Evolutionary conservation across 2,888 invertebrate species (phyloP), one percentile per base, ranked within the genome.

Genomic region (Lacanobia wlatinum): DNA sequence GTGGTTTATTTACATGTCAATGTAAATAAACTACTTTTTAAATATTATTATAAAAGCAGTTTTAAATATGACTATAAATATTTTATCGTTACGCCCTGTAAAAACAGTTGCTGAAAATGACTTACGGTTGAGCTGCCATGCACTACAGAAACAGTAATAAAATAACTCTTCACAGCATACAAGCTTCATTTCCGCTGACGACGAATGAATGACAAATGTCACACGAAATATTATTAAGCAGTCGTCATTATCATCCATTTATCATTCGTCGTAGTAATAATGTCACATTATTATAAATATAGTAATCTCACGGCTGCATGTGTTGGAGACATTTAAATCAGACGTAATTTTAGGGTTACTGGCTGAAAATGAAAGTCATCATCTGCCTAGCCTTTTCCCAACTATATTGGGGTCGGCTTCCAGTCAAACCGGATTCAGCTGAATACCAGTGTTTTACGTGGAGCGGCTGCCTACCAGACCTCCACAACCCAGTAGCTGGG

Each of bases 201-300:
- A 50, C 53, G 46, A 73, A 70, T 80, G 67, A 74, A 23, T 68
- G 80, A 75, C 55, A 80, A 83, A 80, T 70, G 70, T 80, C 58
- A 59, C 18, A 59, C 46, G 38, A 58, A 70, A 73, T 77, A 60
- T 68, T 53, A 58, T 70, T 55, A 73, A 78, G 46, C 55, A 70
- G 28, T 74, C 83, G 50, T 74, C 84, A 62, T 83, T 83, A 70
- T 70, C 46, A 28, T 48, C 7, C 80, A 80, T 83, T 80, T 80
- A 83, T 80, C 80, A 83, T 74, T 83, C 76, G 56, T 58, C 76
- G 66, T 6, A 60, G 75, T 50, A 62, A 74, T 80, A 69, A 73
- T 50, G 80, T 73, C 59, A 66, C 55, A 34, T 72, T 58, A 58
- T 55, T 48, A 50, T 8, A 34, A 77, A 52, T 52, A 28, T 60